Base-by-base conservation (phyloP, 2,888 invertebrate genomes). In the Acronicta psi region DNA sequence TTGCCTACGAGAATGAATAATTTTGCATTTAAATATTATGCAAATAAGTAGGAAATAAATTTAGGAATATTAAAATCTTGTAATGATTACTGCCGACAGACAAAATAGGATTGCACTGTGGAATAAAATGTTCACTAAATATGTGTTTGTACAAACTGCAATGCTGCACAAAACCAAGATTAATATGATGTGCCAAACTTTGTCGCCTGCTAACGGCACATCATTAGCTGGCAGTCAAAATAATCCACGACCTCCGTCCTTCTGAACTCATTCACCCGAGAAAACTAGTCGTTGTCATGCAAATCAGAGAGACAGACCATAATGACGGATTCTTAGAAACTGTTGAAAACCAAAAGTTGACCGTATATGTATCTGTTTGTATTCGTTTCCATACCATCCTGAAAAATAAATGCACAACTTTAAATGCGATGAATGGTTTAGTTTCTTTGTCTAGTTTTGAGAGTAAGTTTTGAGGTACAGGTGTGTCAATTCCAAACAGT, bases 161-260 rank as follows among this genome's bases (percentile, higher is more conserved):
- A 9, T 34, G 23, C 18, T n/a, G 36, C 20, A 59, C 42, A 70
- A 62, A 40, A 34, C 29, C 34, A 52, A 45, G 57, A 69, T 70
- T 66, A 54, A 66, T 69, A 47, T 40, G 43, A 52, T 47, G 61
- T 66, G 47, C 42, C 34, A 58, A 44, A 67, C 40, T 23, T 47
- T 29, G 55, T 62, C 49, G 55, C 46, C 40, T 1, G 25, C 54
- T 67, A 70, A 73, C 34, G 45, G 47, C 31, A 17, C 10, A 23
- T 43, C 43, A 68, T 73, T 74, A 64, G 46, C 36, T 20, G 25
- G 20, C 49, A 67, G 69, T 63, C 63, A 62, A 75, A 70, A 69
- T 69, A 69, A 59, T 51, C 44, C 53, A 41, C 63, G 71, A 73
- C 55, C 63, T 74, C 45, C 59, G 61, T 67, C 69, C 75, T 69